A percentile compares a stretch with the other conserved stretches of the same genome.
Evolutionary conservation across 2,113 vertebrate genomes (phyloP).

Genomic region (Lagopus muta): DNA sequence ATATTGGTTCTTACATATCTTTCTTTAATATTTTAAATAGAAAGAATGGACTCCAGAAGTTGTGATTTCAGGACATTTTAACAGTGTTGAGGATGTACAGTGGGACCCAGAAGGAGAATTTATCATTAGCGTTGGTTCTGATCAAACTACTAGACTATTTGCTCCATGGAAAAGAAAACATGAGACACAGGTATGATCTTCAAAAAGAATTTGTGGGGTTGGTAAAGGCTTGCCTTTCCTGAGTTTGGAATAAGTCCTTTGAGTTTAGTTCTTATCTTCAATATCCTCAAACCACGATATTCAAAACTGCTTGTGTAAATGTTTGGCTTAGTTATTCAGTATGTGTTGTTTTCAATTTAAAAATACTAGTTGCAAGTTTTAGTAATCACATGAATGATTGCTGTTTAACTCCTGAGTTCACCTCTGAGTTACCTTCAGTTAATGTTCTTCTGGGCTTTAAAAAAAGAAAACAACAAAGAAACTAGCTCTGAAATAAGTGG

Average conservation of each 20-base stretch:
- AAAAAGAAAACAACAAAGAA: background rate
- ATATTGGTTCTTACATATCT: background rate
- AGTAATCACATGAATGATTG: background rate
- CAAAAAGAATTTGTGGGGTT: background rate
- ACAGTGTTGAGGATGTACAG: constrained; percentile 88
- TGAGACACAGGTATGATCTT: constrained; percentile 76
- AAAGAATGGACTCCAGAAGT: constrained; percentile 89
- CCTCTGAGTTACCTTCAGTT: background rate
- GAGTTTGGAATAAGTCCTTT: background rate
- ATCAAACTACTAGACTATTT: constrained; percentile 95
- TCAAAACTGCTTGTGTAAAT: background rate
- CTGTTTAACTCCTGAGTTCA: background rate
- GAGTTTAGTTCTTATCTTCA: background rate
- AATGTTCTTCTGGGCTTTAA: background rate
- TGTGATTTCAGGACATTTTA: constrained; percentile 94
- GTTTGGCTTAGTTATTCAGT: background rate
- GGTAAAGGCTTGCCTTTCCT: background rate
- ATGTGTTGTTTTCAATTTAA: background rate
- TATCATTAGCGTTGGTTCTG: constrained; percentile 91
- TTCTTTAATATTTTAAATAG: constrained; percentile 59
- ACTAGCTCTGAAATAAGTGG: background rate
- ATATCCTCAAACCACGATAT: background rate
- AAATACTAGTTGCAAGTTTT: background rate
- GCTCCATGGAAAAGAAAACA: constrained; percentile 88
- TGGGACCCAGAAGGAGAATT: constrained; percentile 98